Percentiles rank a stretch among this genome's conserved stretches.
These are phyloP conservation scores for Pharmacophagus antenor DNA, from an alignment of 2,888 invertebrate species.

Conservation along the genomic window DNA sequence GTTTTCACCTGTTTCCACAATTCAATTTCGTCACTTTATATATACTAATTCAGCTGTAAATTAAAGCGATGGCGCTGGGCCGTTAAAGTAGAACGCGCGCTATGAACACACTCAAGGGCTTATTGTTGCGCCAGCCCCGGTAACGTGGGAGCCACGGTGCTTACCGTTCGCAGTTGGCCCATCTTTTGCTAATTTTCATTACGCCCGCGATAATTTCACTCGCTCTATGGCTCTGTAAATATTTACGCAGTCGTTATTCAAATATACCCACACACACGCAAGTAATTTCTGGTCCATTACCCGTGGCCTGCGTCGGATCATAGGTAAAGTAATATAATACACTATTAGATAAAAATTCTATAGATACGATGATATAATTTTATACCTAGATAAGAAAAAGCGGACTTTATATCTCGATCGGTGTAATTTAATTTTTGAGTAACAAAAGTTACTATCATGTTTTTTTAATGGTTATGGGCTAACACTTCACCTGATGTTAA, in stretches of 20 bases:
- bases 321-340: too few relatives aligned
- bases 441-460: too few relatives aligned
- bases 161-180: conserved; percentile 21
- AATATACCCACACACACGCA: background rate
- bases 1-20: background rate
- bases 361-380: too few relatives aligned
- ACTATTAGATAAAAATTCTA: too few relatives aligned
- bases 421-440: too few relatives aligned
- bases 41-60: conserved; percentile 12
- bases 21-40: background rate
- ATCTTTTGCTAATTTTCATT: conserved; percentile 28
- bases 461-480: too few relatives aligned
- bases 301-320: background rate
- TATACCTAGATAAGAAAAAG: too few relatives aligned
- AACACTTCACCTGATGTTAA: too few relatives aligned
- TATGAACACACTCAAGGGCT: conserved; percentile 27
- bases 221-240: conserved; percentile 19
- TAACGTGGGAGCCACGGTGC: conserved; percentile 20
- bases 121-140: conserved; percentile 12
- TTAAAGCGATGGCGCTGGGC: conserved; percentile 14
- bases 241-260: conserved; percentile 18
- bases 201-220: conserved; percentile 19
- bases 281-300: conserved; percentile 7
- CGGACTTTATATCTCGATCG: too few relatives aligned
- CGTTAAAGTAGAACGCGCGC: conserved; percentile 23